Evolutionary conservation across 2,113 vertebrate genomes (phyloP).

Genomic region (Lynx canadensis): DNA sequence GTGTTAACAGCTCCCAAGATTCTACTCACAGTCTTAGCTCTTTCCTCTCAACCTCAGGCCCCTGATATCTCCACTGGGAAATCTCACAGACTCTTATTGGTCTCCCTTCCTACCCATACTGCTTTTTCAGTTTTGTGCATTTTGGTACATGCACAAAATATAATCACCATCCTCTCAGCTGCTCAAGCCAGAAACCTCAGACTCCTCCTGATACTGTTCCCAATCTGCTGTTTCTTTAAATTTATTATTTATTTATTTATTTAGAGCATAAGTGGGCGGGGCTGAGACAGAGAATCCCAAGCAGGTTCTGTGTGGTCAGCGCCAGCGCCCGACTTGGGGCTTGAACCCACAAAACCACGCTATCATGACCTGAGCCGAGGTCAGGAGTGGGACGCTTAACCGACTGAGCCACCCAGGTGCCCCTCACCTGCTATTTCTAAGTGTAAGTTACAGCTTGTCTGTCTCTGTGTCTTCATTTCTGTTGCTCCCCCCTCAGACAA

Average conservation of each 20-base stretch:
- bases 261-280: no score
- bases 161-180: neutral
- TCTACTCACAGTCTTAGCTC: neutral
- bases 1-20: neutral
- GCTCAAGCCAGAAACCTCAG: neutral
- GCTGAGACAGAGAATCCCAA: no score
- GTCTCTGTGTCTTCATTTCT: neutral
- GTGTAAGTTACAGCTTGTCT: neutral
- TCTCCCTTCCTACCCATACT: neutral
- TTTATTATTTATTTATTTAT: no score
- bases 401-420: no score
- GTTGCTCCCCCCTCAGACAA: rapidly evolving
- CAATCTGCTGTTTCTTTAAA: neutral
- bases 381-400: no score
- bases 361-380: no score
- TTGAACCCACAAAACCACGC: no score
- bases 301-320: no score
- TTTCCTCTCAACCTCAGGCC: neutral
- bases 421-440: neutral
- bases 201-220: neutral
- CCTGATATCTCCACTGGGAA: neutral
- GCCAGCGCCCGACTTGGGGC: no score
- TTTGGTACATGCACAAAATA: neutral
- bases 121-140: neutral
- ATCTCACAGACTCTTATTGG: neutral